These are phyloP conservation scores for Ovis canadensis DNA, from an alignment of 2,113 vertebrate genomes.

Conservation along the genomic window DNA sequence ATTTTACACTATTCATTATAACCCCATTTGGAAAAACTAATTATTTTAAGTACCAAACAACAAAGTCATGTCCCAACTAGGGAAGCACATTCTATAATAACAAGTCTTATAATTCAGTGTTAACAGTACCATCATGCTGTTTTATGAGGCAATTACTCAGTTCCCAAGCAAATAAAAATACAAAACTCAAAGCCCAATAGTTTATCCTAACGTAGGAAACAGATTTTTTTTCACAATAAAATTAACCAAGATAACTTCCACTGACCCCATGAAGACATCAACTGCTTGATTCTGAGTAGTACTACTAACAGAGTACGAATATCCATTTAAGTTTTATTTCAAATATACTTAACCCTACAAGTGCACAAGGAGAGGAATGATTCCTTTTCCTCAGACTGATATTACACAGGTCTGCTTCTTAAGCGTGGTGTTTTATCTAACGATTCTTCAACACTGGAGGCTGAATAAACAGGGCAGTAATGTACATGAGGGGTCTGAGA, in stretches of 20 bases:
- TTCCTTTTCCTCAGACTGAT: background rate
- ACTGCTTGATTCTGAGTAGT: background rate
- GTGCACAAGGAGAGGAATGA: background rate
- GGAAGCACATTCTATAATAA: slow-evolving; percentile 55
- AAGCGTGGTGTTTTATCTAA: background rate
- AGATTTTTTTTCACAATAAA: slow-evolving; percentile 4
- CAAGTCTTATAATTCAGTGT: slow-evolving; percentile 60
- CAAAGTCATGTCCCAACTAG: slow-evolving; percentile 35
- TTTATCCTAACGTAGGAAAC: slow-evolving; percentile 28
- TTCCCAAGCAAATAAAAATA: slow-evolving; percentile 40
- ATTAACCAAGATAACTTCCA: background rate
- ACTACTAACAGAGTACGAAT: background rate
- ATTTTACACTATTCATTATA: slow-evolving; percentile 41
- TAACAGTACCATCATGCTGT: slow-evolving; percentile 53
- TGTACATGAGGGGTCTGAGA: background rate
- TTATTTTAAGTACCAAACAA: slow-evolving; percentile 12
- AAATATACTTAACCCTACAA: background rate
- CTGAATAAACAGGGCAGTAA: background rate
- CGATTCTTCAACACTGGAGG: background rate
- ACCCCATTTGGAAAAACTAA: slow-evolving; percentile 32
- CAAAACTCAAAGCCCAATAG: background rate
- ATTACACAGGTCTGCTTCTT: background rate
- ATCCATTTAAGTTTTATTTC: background rate
- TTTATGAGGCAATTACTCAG: slow-evolving; percentile 64
- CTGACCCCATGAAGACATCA: background rate